These are phyloP conservation scores for Lamellibrachia satsuma DNA, from an alignment of 2,888 invertebrate species.

Conservation along the genomic window DNA sequence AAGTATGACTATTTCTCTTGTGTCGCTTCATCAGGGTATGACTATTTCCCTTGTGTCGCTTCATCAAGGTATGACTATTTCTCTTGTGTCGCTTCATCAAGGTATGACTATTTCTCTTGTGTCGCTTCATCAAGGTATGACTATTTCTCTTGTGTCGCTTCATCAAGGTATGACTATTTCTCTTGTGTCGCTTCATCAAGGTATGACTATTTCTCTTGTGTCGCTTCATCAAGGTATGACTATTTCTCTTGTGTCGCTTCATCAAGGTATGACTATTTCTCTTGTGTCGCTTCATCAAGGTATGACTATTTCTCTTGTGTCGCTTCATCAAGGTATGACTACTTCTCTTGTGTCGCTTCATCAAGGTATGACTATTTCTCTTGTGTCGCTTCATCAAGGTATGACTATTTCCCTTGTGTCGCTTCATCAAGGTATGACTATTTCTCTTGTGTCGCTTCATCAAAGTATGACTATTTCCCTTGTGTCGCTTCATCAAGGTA, in stretches of 20 bases:
- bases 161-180: neutral
- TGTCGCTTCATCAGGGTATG: neutral
- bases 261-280: neutral
- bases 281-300: neutral
- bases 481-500: neutral
- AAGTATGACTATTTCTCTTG: neutral
- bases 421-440: neutral
- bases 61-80: neutral
- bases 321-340: neutral
- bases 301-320: neutral
- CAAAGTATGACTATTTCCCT: neutral
- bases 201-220: neutral
- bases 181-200: neutral
- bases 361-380: neutral
- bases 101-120: neutral
- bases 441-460: neutral
- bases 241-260: neutral
- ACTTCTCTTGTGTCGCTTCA: neutral
- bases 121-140: neutral
- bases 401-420: neutral
- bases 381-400: neutral
- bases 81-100: neutral
- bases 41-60: neutral
- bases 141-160: neutral
- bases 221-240: neutral